phyloP scores from a whole-genome alignment of 53 echinoderm and acorn worm species.

The Glandiceps talaboti region DNA sequence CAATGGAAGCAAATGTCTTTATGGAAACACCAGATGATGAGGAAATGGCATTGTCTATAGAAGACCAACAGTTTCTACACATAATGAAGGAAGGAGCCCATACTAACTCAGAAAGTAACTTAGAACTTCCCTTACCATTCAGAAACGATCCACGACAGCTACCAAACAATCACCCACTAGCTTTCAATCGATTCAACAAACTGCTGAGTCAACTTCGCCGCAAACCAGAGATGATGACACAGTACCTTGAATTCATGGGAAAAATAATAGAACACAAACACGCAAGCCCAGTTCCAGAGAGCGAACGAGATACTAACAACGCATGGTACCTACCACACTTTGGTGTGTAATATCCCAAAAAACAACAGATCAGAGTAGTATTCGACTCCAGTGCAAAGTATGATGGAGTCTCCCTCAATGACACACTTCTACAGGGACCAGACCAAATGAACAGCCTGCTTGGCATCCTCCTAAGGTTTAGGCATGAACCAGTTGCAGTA shows the following conservation, averaged over 20 bases:
- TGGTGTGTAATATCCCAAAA: conserved; percentile 16
- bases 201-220: not conserved
- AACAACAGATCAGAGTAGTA: conserved; percentile 24
- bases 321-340: conserved; percentile 6
- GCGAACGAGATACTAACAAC: not conserved
- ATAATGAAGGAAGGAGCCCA: conserved; percentile 14
- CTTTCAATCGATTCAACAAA: not conserved
- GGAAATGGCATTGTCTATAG: conserved; percentile 16
- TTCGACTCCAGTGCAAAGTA: conserved; percentile 32
- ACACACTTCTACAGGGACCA: conserved; percentile 35
- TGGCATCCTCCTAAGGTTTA: conserved; percentile 36
- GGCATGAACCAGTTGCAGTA: conserved; percentile 28
- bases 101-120: conserved; percentile 20
- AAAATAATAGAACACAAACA: conserved; percentile 8
- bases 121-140: conserved; percentile 13
- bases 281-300: conserved; percentile 3
- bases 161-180: conserved; percentile 11
- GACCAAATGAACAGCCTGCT: conserved; percentile 41
- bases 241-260: conserved; percentile 5
- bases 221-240: conserved; percentile 9
- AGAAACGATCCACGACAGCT: not conserved
- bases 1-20: no score
- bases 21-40: conserved; percentile 17
- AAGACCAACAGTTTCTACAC: conserved; percentile 19
- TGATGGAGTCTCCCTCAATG: conserved; percentile 27